Evolutionary conservation across 2,888 invertebrate genomes (phyloP).

Genomic region (Reticulitermes lucifugus): DNA sequence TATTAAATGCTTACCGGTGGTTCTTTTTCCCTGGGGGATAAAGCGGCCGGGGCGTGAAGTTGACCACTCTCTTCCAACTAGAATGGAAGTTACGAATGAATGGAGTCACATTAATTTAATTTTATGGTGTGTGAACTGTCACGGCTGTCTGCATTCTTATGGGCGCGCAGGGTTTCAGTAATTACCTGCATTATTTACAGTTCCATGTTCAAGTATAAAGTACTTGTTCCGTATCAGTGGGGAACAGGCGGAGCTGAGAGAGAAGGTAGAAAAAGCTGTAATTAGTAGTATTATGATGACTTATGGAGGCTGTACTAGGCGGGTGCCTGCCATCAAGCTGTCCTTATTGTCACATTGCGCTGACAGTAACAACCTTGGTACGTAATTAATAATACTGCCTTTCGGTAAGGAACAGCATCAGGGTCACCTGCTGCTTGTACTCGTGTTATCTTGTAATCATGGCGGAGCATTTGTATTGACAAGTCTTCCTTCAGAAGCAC

Average conservation of each 20-base stretch:
- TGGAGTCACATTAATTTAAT: too few species aligned
- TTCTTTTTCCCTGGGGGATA: too few species aligned
- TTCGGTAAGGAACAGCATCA: neutral
- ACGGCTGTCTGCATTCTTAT: too few species aligned
- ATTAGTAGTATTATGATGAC: slow-evolving; percentile 21
- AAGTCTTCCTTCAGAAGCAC: too few species aligned
- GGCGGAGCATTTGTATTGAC: neutral
- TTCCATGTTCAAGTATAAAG: neutral
- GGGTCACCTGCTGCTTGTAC: neutral
- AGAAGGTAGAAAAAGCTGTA: slow-evolving; percentile 9
- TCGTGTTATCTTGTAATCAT: slow-evolving; percentile 8
- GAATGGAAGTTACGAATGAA: too few species aligned
- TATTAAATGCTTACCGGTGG: too few species aligned
- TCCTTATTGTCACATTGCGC: slow-evolving; percentile 21
- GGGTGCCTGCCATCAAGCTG: neutral
- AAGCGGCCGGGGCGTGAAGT: too few species aligned
- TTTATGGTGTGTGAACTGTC: too few species aligned
- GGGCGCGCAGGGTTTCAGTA: too few species aligned
- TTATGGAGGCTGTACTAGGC: neutral
- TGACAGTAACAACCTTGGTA: slow-evolving; percentile 30
- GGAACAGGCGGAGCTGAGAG: neutral
- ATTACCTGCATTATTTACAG: too few species aligned
- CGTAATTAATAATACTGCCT: slow-evolving; percentile 32
- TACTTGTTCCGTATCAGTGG: neutral
- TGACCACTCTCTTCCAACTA: too few species aligned